phyloP scores from a whole-genome alignment of 2,113 vertebrate species.

The Sporophila hypoxantha region DNA sequence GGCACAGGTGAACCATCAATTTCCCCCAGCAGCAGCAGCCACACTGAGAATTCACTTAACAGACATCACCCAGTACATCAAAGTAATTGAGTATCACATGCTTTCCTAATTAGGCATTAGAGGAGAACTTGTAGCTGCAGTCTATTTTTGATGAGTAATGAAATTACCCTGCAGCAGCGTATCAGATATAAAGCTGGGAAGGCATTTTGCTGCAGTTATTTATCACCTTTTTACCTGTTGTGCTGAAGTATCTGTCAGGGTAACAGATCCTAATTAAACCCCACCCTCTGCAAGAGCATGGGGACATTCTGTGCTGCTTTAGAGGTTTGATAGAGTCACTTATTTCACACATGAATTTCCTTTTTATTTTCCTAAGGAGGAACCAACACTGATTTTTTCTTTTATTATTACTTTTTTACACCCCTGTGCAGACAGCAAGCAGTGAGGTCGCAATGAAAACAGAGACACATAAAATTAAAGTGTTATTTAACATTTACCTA shows the following conservation, averaged over 20 bases:
- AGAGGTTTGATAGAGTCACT: background rate
- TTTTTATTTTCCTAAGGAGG: background rate
- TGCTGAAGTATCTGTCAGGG: background rate
- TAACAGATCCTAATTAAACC: background rate
- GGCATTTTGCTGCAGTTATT: background rate
- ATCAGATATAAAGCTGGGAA: background rate
- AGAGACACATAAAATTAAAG: background rate
- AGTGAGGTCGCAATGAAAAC: background rate
- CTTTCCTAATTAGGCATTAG: constrained; percentile 1
- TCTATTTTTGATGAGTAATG: background rate
- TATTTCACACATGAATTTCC: background rate
- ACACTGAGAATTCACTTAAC: background rate
- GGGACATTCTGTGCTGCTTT: background rate
- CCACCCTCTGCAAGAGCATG: background rate
- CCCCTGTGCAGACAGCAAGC: background rate
- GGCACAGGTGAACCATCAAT: background rate
- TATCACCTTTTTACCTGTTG: background rate
- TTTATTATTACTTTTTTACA: background rate
- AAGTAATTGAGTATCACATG: constrained; percentile 3
- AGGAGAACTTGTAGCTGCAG: background rate
- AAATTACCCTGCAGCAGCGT: background rate
- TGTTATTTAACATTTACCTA: background rate
- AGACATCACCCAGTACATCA: constrained; percentile 38
- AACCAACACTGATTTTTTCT: background rate
- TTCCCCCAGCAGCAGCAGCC: background rate